Evolutionary conservation across 1,140 invertebrate species (phyloP).

Genomic region (Coenobita brevimanus): DNA sequence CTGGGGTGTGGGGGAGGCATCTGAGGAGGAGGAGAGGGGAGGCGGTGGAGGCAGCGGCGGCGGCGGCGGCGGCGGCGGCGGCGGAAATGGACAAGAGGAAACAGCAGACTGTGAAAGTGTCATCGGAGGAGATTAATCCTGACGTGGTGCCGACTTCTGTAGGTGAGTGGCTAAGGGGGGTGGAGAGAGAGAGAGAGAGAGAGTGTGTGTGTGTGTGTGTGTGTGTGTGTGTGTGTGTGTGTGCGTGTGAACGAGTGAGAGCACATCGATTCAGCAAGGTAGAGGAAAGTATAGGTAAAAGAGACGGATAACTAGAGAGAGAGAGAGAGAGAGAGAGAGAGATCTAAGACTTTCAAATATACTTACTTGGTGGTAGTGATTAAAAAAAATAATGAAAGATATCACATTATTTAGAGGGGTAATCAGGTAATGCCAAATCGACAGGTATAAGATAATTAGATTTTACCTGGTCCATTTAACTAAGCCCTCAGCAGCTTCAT

Average conservation of each 20-base stretch:
- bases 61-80: no score
- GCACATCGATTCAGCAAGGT: no score
- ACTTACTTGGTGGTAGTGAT: constrained; percentile 47
- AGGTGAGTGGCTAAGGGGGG: constrained; percentile 27
- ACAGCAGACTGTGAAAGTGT: constrained; percentile 28
- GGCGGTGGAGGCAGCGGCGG: neutral
- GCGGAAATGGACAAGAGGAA: constrained; percentile 13
- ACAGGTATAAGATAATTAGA: no score
- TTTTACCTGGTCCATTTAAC: no score
- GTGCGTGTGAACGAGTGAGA: neutral
- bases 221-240: constrained; percentile 26
- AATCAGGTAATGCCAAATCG: no score
- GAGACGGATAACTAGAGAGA: no score
- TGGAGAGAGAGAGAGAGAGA: neutral
- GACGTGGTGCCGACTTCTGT: constrained; percentile 53
- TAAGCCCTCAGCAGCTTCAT: no score
- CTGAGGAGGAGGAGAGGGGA: neutral
- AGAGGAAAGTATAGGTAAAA: no score
- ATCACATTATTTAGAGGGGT: no score
- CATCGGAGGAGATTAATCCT: constrained; percentile 48
- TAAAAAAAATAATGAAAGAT: no score
- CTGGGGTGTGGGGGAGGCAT: constrained; percentile 34
- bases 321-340: no score
- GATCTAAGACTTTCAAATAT: no score
- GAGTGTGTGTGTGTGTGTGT: neutral